These are phyloP conservation scores for Aspiorhynchus laticeps DNA, from an alignment of 2,113 vertebrate species.

Conservation along the genomic window DNA sequence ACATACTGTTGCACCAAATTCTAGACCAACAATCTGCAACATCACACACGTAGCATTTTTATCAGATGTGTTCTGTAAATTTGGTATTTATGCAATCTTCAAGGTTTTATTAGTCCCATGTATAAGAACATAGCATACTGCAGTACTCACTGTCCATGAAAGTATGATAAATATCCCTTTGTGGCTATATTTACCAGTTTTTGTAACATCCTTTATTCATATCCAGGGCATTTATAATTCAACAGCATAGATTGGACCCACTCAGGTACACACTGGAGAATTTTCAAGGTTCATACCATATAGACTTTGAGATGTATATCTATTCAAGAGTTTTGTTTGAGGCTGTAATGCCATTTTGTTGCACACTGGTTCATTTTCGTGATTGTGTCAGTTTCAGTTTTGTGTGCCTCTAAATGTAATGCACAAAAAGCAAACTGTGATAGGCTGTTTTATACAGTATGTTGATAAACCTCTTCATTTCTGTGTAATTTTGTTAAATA, in stretches of 20 bases:
- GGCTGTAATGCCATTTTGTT: not conserved
- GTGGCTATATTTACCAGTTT: not conserved
- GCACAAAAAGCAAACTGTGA: not conserved
- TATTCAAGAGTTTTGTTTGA: not conserved
- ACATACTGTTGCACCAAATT: not conserved
- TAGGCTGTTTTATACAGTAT: not conserved
- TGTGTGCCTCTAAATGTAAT: not conserved
- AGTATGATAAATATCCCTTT: not conserved
- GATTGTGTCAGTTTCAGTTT: not conserved
- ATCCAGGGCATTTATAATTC: not conserved
- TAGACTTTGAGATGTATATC: not conserved
- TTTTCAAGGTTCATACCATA: conserved; percentile 3
- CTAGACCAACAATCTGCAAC: not conserved
- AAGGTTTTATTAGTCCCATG: not conserved
- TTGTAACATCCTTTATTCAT: not conserved
- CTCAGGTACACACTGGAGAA: not conserved
- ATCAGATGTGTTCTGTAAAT: not conserved
- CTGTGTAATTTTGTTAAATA: not conserved
- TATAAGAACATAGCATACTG: not conserved
- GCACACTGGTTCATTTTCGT: not conserved
- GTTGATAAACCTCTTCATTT: not conserved
- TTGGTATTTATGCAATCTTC: not conserved
- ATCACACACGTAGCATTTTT: not conserved
- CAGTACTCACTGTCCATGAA: not conserved
- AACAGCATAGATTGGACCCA: not conserved